Base-by-base conservation (phyloP, 2,113 vertebrate genomes). In the Sorex araneus region DNA sequence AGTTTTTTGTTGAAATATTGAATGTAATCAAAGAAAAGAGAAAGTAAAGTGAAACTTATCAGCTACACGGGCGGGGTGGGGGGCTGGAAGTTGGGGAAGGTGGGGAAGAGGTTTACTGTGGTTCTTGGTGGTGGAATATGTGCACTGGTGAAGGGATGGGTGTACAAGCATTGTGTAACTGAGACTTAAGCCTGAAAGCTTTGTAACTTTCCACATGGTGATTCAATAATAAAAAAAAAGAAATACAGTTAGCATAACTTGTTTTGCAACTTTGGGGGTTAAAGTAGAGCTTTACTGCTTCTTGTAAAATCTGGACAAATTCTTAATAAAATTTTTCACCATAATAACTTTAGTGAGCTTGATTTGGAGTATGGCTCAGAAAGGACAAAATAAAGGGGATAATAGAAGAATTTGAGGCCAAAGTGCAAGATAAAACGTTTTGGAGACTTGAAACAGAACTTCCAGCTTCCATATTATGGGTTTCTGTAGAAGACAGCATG, bases 221-320 rank as follows among this genome's bases (percentile, higher is more conserved):
- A n/a, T n/a, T n/a, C n/a, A n/a, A n/a, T n/a, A n/a, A n/a, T n/a
- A n/a, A n/a, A n/a, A n/a, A n/a, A n/a, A n/a, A n/a, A 83, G 90
- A 76, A 16, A 40, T 40, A 40, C 40, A 40, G 40, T 40, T 40
- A 40, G 40, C 7, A 34, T 84, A 19, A 10, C 0, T 19, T 82
- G 64, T 84, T 85, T 91, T 77, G 15, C 79, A 60, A 92, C 43
- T 63, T 79, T 60, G 18, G 21, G 32, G 32, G 8, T 83, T 19
- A 93, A 78, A 63, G 3, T 27, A 63, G 73, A 89, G 25, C 40
- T 70, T 81, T 30, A 80, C 21, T 8, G 18, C 23, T 82, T 25
- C 28, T 95, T 90, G 30, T 23, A 70, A 84, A 94, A 89, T 40
- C 79, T 2, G 89, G 27, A 74, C 64, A 87, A 89, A 70, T 43